Evolutionary conservation across 1,140 invertebrate species (phyloP), one percentile per base, ranked within the genome.

Genomic region (Uloborus diversus): DNA sequence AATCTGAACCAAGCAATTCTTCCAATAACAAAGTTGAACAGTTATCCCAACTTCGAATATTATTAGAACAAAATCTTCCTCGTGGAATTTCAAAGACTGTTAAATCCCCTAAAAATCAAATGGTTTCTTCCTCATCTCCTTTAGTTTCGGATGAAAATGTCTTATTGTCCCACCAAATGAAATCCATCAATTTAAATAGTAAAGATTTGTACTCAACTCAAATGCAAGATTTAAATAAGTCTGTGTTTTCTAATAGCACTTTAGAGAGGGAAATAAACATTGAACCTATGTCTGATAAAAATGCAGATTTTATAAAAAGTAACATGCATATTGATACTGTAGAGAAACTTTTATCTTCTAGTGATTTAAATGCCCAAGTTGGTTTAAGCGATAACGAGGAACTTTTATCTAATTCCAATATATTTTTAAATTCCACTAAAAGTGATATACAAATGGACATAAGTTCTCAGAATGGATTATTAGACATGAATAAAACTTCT

Each of bases 1-100:
- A 32, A 17, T 25, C 17, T 28, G 30, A 47, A 20, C 27, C 57
- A 51, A 14, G 17, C 28, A 69, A 61, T 14, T 30, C 53, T 33
- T 79, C 27, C 23, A 57, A 28, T 42, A 51, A 56, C 9, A 56
- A 79, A 47, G 47, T 65, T 7, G 69, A 68, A 82, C 91, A 93
- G 84, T 88, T 93, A 56, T 93, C 92, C 0, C 92, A 94, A 70
- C 83, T 94, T 14, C 87, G 93, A 79, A 89, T 91, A 81, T 88
- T 94, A 51, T 85, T 94, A 33, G 91, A 93, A 83, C 90, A 92
- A 81, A 92, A 92, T 86, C 86, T 92, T 59, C 82, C 82, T 25
- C 4, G 25, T 66, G 32, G 5, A 30, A 62, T 5, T 11, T 33
- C 27, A 17, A 20, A 33, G 35, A 62, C 28, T n/a, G 13, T 33